A percentile compares a stretch with the other conserved stretches of the same genome.
These are phyloP conservation scores for Nestor notabilis DNA, from an alignment of 2,113 vertebrate genomes.

Conservation along the genomic window DNA sequence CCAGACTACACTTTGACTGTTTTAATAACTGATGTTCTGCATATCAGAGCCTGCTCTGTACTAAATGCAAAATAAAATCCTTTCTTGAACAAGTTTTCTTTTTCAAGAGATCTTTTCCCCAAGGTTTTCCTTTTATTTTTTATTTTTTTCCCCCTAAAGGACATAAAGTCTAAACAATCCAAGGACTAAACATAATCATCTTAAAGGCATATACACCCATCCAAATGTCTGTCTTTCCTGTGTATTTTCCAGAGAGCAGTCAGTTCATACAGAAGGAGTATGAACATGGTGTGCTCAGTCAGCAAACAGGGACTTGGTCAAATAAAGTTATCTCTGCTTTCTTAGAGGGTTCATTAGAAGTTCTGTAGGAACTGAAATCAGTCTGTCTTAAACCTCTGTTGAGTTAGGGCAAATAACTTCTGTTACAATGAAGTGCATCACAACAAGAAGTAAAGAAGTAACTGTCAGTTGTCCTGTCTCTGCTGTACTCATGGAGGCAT, in stretches of 20 bases:
- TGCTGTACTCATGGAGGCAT: not conserved
- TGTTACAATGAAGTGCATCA: not conserved
- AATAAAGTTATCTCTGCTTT: not conserved
- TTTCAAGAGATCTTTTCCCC: not conserved
- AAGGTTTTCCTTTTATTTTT: not conserved
- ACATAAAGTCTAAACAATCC: not conserved
- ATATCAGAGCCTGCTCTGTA: not conserved
- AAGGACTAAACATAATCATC: not conserved
- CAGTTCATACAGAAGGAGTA: not conserved
- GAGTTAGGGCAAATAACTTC: not conserved
- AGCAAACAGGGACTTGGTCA: not conserved
- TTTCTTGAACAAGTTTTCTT: not conserved
- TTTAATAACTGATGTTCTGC: not conserved
- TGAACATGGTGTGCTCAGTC: not conserved
- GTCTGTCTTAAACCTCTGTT: not conserved
- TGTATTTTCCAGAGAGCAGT: not conserved
- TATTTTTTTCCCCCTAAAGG: rapidly evolving
- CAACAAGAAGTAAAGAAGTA: not conserved
- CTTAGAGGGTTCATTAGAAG: not conserved
- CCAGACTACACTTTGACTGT: not conserved
- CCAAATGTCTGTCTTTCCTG: not conserved
- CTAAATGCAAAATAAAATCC: not conserved
- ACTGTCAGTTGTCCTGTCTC: not conserved
- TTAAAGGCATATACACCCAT: not conserved
- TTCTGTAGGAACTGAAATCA: not conserved